Evolutionary conservation across 2,888 invertebrate species (phyloP).

Genomic region (Pegoplata infirma): DNA sequence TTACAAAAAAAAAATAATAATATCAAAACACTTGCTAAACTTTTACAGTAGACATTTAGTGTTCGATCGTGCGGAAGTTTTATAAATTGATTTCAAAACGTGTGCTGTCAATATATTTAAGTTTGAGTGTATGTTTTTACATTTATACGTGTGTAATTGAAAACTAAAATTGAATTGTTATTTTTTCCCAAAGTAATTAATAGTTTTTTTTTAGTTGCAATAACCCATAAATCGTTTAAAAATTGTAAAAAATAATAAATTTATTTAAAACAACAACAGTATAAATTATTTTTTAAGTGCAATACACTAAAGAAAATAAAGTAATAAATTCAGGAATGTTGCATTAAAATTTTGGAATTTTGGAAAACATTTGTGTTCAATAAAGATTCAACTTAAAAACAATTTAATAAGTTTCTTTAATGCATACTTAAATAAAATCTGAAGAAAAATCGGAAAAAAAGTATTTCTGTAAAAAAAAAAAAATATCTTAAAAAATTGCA

Average conservation of each 20-base stretch:
- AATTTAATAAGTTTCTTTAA: no score
- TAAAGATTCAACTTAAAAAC: no score
- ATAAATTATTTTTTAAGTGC: no score
- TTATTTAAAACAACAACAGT: no score
- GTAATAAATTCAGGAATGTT: no score
- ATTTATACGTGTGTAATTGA: not conserved
- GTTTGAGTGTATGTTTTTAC: not conserved
- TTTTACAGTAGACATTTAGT: constrained; percentile 26
- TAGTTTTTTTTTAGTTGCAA: constrained; percentile 1
- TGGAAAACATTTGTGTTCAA: no score
- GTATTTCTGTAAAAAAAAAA: no score
- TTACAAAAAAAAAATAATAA: constrained; percentile 3
- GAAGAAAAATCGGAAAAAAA: no score
- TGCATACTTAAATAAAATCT: no score
- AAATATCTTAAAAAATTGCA: no score
- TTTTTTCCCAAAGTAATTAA: constrained; percentile 8
- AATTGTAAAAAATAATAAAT: not conserved
- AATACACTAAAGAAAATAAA: no score
- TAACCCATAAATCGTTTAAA: not conserved
- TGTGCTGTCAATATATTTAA: constrained; percentile 29
- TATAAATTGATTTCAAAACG: constrained; percentile 50
- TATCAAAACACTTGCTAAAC: constrained; percentile 18
- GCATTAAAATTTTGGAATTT: no score
- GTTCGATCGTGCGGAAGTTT: constrained; percentile 54
- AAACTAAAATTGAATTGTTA: not conserved